Base-by-base conservation (phyloP, 2,113 vertebrate species). In the Galemys pyrenaicus region DNA sequence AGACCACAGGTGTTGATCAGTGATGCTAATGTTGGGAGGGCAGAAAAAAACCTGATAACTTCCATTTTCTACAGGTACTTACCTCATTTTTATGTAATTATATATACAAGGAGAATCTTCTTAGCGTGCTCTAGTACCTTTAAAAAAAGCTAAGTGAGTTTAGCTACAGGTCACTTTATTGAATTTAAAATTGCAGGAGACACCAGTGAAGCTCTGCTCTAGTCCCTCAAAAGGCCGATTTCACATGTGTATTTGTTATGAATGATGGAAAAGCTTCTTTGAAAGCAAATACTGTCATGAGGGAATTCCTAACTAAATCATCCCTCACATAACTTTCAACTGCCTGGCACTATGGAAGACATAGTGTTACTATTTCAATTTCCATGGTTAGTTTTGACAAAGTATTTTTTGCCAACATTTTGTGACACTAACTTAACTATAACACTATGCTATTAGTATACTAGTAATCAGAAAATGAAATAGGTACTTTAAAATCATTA, bases 211-310 rank as follows among this genome's bases (percentile, higher is more conserved):
- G 81, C 65, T 90, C 65, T 62, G 51, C n/a, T 62, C 6, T 17
- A 78, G 19, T 71, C 12, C 13, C 30, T 64, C 37, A 56, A 78
- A 70, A 41, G 28, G 30, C 26, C 87, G 67, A 62, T 87, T 32
- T 70, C 70, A 10, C 51, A 51, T 46, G 26, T 86, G 3, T 17
- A 78, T 88, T 93, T 79, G 20, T 74, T 67, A 51, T 24, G 11
- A 90, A 88, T 88, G 87, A 90, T 49, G 32, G 79, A 90, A 85
- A 54, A 93, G 6, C 22, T 75, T 86, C 78, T 81, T 89, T 74
- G 41, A 92, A 89, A 92, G 44, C 44, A 46, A 54, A 74, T 35
- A 64, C 20, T 24, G 19, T 83, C 71, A 4, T 46, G 11, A 46
- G 41, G 37, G 54, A 65, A 84, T 88, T 71, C 32, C 51, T 65